Evolutionary conservation across 2,797 vertebrate genomes (phyloP).

Genomic region (Myotis planiceps): DNA sequence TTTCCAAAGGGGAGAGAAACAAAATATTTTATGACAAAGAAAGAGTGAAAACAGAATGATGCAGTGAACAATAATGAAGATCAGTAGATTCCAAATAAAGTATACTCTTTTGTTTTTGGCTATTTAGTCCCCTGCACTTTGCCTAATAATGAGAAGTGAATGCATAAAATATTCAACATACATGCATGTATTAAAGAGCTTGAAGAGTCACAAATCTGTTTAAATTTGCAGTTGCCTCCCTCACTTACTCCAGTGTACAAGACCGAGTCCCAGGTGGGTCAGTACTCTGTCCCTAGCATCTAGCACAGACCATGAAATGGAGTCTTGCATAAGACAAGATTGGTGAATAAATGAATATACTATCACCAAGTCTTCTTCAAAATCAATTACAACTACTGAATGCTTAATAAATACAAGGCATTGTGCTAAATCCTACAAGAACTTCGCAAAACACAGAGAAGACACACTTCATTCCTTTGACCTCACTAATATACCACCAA

Average conservation of each 20-base stretch:
- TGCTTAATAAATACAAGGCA: conserved; percentile 15
- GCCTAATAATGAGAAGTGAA: not conserved
- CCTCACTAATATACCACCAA: not conserved
- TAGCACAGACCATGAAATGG: not conserved
- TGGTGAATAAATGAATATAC: not conserved
- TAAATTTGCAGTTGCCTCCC: not conserved
- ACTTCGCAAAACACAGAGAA: conserved; percentile 2
- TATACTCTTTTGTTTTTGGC: not conserved
- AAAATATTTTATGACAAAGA: not conserved
- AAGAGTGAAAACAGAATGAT: not conserved
- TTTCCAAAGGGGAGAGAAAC: conserved; percentile 46
- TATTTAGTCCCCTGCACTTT: not conserved
- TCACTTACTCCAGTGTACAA: not conserved
- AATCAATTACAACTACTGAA: conserved; percentile 22
- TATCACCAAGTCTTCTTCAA: conserved; percentile 23
- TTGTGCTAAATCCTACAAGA: not conserved
- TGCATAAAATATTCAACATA: not conserved
- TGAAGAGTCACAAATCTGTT: not conserved
- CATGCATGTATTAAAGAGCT: not conserved
- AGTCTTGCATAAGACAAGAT: not conserved
- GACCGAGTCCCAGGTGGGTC: not conserved
- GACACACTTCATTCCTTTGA: not conserved
- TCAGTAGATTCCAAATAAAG: not conserved
- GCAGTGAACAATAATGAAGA: not conserved
- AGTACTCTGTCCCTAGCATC: not conserved